A percentile compares a stretch with the other conserved stretches of the same genome.
phyloP scores from a whole-genome alignment of 2,797 vertebrate genomes.

The Cottoperca gobio region DNA sequence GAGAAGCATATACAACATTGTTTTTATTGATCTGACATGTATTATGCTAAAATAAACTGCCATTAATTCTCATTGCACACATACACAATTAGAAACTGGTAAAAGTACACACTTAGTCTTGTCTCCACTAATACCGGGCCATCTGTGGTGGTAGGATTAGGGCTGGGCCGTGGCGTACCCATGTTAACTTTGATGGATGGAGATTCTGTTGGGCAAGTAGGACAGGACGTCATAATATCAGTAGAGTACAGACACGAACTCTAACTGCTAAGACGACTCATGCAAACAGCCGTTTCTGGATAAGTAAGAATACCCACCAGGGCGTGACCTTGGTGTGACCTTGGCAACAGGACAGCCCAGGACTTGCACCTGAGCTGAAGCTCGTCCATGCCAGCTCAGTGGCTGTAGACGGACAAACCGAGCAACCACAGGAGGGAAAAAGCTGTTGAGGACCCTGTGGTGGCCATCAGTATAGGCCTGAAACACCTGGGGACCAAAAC shows the following conservation, averaged over 20 bases:
- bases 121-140: slow-evolving; percentile 75
- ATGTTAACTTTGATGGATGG: slow-evolving; percentile 49
- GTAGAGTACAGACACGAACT: background rate
- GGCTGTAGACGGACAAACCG: slow-evolving; percentile 86
- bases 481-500: slow-evolving; percentile 83
- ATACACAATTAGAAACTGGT: background rate
- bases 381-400: slow-evolving; percentile 76
- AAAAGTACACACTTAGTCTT: slow-evolving; percentile 67
- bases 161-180: slow-evolving; percentile 34
- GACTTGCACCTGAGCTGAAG: slow-evolving; percentile 82
- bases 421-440: slow-evolving; percentile 85
- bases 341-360: slow-evolving; percentile 82
- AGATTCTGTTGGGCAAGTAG: slow-evolving; percentile 56
- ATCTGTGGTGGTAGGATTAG: slow-evolving; percentile 55
- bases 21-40: background rate
- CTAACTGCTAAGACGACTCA: background rate
- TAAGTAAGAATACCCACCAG: slow-evolving; percentile 50
- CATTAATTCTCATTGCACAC: background rate
- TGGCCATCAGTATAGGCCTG: slow-evolving; percentile 82
- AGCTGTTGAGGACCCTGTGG: slow-evolving; percentile 82
- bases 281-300: background rate
- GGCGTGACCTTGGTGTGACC: slow-evolving; percentile 52
- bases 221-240: slow-evolving; percentile 7
- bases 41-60: background rate
- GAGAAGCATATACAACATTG: background rate